Conservation (phyloP, 2,113 vertebrate species). For the Sphyrna mokarran region DNA sequence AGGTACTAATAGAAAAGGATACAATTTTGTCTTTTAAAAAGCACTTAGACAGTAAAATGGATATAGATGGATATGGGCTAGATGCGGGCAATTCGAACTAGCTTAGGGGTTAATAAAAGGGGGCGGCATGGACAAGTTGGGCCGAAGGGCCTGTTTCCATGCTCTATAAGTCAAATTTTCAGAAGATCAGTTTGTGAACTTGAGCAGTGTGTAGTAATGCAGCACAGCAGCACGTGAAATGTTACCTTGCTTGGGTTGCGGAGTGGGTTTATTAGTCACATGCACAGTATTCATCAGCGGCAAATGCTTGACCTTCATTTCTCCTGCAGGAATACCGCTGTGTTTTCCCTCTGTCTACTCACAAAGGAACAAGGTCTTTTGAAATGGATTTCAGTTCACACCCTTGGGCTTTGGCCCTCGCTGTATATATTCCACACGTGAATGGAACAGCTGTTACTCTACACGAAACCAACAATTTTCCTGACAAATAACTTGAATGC, state of each 20-base stretch:
- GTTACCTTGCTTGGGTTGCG: not conserved
- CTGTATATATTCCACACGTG: not conserved
- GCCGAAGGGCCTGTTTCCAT: too few relatives aligned
- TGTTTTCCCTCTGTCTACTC: not conserved
- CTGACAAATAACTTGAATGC: slow-evolving; percentile 20
- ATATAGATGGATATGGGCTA: too few relatives aligned
- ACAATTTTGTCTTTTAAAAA: too few relatives aligned
- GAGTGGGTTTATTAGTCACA: not conserved
- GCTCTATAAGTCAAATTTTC: not conserved
- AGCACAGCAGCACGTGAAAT: not conserved
- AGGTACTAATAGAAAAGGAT: too few relatives aligned
- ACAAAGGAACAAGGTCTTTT: not conserved
- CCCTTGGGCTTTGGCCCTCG: not conserved
- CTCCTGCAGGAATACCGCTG: not conserved
- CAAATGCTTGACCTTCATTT: not conserved
- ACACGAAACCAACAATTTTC: not conserved
- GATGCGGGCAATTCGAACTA: too few relatives aligned
- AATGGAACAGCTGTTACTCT: slow-evolving; percentile 24
- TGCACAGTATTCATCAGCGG: not conserved
- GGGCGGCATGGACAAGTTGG: too few relatives aligned
- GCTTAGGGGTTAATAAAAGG: too few relatives aligned
- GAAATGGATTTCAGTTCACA: not conserved
- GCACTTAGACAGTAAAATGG: too few relatives aligned
- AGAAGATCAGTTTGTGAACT: not conserved
- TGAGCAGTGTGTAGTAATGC: not conserved